phyloP scores from a whole-genome alignment of 2,113 vertebrate genomes.

The Tragelaphus scriptus region DNA sequence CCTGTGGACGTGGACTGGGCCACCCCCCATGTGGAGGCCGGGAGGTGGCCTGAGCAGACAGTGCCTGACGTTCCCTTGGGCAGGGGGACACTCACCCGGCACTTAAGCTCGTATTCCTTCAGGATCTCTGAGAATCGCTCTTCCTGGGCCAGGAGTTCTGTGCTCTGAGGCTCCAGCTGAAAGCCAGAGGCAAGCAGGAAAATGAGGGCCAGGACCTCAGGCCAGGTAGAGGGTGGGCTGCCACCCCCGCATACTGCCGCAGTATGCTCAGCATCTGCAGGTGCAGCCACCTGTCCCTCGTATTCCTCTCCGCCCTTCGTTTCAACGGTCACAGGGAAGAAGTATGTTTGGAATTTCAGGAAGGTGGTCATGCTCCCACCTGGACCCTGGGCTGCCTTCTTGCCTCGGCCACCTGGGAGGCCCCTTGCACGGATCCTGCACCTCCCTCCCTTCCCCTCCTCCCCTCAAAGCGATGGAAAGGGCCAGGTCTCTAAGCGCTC shows the following conservation, averaged over 20 bases:
- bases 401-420: background rate
- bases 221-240: background rate
- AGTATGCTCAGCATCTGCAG: background rate
- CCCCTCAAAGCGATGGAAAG: background rate
- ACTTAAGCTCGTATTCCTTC: slow-evolving; percentile 87
- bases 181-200: slow-evolving; percentile 52
- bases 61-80: background rate
- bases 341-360: background rate
- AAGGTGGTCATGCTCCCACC: background rate
- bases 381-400: background rate
- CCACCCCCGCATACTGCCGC: no score
- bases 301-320: accelerated
- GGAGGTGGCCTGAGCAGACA: background rate
- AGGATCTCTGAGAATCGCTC: slow-evolving; percentile 82
- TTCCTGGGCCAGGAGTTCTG: slow-evolving; percentile 77
- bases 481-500: background rate
- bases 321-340: background rate
- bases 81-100: slow-evolving; percentile 77
- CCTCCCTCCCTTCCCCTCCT: background rate
- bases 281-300: background rate
- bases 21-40: background rate
- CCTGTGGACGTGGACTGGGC: no score
- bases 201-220: background rate
- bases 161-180: slow-evolving; percentile 78
- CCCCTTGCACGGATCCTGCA: background rate